Evolutionary conservation across 2,888 invertebrate genomes (phyloP).

Genomic region (Erannis defoliaria): DNA sequence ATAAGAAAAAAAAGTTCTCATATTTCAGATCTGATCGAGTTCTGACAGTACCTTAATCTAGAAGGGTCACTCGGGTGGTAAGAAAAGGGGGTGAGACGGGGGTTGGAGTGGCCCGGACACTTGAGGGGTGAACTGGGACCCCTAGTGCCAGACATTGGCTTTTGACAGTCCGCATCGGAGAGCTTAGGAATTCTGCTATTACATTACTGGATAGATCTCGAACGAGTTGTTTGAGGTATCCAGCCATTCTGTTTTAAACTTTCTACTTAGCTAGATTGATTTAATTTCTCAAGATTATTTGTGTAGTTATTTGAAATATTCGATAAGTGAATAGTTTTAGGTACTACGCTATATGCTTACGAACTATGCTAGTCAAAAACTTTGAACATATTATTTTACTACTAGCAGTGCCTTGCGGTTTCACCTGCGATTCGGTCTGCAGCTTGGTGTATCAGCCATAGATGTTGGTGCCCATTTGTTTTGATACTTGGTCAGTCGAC

Average conservation of each 20-base stretch:
- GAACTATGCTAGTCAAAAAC: too few relatives aligned
- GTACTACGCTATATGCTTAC: too few relatives aligned
- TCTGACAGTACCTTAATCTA: slow-evolving; percentile 54
- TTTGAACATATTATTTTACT: too few relatives aligned
- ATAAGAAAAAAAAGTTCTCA: too few relatives aligned
- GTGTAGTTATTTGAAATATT: background rate
- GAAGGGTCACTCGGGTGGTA: slow-evolving; percentile 68
- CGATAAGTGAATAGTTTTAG: too few relatives aligned
- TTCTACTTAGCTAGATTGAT: slow-evolving; percentile 12
- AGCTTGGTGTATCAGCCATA: too few relatives aligned
- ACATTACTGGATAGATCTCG: slow-evolving; percentile 40
- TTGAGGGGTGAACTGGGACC: slow-evolving; percentile 72
- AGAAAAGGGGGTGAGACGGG: slow-evolving; percentile 55
- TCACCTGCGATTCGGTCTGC: too few relatives aligned
- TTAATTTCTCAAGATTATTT: background rate
- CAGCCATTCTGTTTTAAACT: slow-evolving; percentile 13
- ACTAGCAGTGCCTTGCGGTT: too few relatives aligned
- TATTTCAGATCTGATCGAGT: slow-evolving; percentile 39
- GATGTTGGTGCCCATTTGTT: too few relatives aligned
- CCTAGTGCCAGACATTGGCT: slow-evolving; percentile 66
- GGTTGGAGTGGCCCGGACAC: slow-evolving; percentile 69
- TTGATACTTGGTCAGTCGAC: too few relatives aligned
- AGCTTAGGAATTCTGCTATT: slow-evolving; percentile 54
- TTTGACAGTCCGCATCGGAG: slow-evolving; percentile 81
- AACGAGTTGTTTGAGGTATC: slow-evolving; percentile 13